Percentiles rank a stretch among this genome's conserved stretches.
Conservation (phyloP, 2,113 vertebrate species). For the Calonectris borealis region DNA sequence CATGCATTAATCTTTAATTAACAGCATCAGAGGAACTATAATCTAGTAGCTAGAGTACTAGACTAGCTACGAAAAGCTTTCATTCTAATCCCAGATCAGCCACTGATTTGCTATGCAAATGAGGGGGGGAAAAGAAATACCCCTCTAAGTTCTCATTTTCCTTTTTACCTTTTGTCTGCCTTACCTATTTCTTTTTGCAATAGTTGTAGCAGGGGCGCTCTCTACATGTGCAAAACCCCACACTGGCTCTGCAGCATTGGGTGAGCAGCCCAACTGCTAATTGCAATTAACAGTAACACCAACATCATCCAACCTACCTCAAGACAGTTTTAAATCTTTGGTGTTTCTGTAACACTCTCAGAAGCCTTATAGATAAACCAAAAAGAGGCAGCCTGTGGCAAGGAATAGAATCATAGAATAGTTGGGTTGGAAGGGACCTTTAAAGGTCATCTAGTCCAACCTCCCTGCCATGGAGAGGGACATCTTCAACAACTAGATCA, state of each 20-base stretch:
- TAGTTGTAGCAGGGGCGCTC: not conserved
- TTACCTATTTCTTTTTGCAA: not conserved
- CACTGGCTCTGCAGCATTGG: fast-evolving
- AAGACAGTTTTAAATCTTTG: not conserved
- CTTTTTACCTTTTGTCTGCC: not conserved
- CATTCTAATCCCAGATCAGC: not conserved
- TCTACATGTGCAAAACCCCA: not conserved
- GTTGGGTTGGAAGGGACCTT: too few species aligned
- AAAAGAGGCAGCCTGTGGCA: not conserved
- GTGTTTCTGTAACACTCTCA: not conserved
- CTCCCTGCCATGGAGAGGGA: too few species aligned
- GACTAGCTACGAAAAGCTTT: not conserved
- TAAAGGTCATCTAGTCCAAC: too few species aligned
- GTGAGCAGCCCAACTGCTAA: not conserved
- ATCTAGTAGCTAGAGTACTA: not conserved
- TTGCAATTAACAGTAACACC: not conserved
- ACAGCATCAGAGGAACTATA: not conserved
- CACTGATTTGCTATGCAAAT: not conserved
- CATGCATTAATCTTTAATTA: not conserved
- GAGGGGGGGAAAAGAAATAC: not conserved
- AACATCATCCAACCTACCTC: not conserved
- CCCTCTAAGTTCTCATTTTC: not conserved
- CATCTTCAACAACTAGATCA: too few species aligned
- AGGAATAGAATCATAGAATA: not conserved
- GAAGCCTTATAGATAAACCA: not conserved